phyloP scores from a whole-genome alignment of 2,797 vertebrate species.

The Neosilurus mollespiculum region DNA sequence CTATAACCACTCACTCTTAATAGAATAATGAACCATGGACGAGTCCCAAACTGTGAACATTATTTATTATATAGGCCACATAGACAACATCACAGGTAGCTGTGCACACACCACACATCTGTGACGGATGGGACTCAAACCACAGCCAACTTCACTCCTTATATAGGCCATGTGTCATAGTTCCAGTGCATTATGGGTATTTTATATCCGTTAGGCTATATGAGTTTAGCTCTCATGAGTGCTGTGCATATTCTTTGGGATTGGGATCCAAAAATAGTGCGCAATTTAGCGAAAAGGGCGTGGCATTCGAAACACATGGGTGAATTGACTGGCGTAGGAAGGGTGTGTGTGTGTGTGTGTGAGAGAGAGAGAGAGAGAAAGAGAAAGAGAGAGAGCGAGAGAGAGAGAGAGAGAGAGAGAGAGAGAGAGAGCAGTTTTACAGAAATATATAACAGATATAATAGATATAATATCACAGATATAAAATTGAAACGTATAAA shows the following conservation, averaged over 20 bases:
- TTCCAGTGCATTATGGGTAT: slow-evolving; percentile 29
- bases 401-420: too few relatives aligned
- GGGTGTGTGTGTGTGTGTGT: neutral
- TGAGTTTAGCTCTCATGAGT: slow-evolving; percentile 21
- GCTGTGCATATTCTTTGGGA: neutral
- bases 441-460: too few relatives aligned
- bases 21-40: neutral
- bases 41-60: neutral
- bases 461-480: too few relatives aligned
- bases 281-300: slow-evolving; percentile 28
- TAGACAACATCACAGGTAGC: neutral
- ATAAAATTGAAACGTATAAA: too few relatives aligned
- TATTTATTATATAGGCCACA: neutral
- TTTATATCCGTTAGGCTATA: slow-evolving; percentile 27
- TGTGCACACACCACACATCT: neutral
- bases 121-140: slow-evolving; percentile 16
- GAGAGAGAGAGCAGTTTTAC: too few relatives aligned
- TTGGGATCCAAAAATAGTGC: slow-evolving; percentile 19
- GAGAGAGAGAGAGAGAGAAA: neutral
- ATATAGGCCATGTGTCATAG: slow-evolving; percentile 24
- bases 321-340: neutral
- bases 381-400: neutral
- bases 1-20: neutral
- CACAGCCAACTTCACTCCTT: slow-evolving; percentile 18
- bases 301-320: slow-evolving; percentile 23